Evolutionary conservation across 2,797 vertebrate genomes (phyloP).

Genomic region (Melanotaenia parkinsoni): DNA sequence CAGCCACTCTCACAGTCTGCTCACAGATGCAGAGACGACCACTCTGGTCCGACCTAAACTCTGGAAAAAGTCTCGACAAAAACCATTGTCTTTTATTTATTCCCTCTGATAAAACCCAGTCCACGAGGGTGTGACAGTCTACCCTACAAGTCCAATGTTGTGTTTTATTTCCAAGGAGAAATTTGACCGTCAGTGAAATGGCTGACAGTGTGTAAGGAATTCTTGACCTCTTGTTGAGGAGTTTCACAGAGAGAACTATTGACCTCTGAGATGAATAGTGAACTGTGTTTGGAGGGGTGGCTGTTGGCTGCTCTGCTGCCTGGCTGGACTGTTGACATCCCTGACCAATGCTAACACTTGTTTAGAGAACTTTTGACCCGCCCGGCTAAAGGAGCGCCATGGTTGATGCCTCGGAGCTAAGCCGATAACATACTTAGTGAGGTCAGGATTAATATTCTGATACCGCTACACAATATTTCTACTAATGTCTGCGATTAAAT

Average conservation of each 20-base stretch:
- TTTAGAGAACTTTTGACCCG: conserved; percentile 78
- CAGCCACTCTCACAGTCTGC: conserved; percentile 60
- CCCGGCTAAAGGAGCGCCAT: conserved; percentile 42
- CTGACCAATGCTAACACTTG: conserved; percentile 69
- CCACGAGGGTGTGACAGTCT: conserved; percentile 25
- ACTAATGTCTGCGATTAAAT: conserved; percentile 7
- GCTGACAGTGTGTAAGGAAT: conserved; percentile 65
- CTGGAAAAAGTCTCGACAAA: conserved; percentile 24
- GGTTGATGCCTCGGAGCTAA: conserved; percentile 42
- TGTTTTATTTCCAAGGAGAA: conserved; percentile 58
- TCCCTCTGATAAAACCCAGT: conserved; percentile 15
- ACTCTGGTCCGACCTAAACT: conserved; percentile 40
- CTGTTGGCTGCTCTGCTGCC: conserved; percentile 44
- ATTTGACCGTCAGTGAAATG: conserved; percentile 51
- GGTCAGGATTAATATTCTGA: conserved; percentile 51
- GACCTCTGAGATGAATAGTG: conserved; percentile 76
- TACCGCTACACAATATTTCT: conserved; percentile 22
- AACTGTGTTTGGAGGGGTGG: conserved; percentile 59
- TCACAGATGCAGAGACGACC: conserved; percentile 55
- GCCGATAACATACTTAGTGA: conserved; percentile 38
- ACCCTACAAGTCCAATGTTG: conserved; percentile 56
- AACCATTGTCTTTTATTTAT: neutral
- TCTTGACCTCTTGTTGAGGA: conserved; percentile 71
- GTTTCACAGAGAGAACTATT: conserved; percentile 68
- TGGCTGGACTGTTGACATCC: conserved; percentile 66